These are phyloP conservation scores for Dromius quadrimaculatus DNA, from an alignment of 2,888 invertebrate genomes.

Conservation along the genomic window DNA sequence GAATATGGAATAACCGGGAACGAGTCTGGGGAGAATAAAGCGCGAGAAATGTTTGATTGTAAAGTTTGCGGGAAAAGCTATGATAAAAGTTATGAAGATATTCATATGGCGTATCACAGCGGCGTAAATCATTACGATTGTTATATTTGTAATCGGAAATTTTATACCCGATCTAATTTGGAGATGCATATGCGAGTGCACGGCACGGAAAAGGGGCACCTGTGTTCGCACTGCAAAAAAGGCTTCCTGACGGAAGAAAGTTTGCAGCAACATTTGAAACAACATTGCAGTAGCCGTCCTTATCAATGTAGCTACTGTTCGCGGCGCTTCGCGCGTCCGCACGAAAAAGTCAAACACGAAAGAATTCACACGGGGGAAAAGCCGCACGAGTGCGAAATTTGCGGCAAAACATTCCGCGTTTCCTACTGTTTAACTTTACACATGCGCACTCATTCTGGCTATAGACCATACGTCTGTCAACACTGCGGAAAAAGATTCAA, in stretches of 20 bases:
- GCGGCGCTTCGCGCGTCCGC: constrained; percentile 78
- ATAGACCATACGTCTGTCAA: constrained; percentile 81
- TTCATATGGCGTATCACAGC: constrained; percentile 78
- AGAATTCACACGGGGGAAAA: constrained; percentile 86
- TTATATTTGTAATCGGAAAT: constrained; percentile 79
- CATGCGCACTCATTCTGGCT: constrained; percentile 84
- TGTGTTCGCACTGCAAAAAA: constrained; percentile 65
- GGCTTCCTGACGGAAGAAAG: constrained; percentile 62
- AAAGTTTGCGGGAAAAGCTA: constrained; percentile 69
- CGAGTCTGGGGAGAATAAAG: constrained; percentile 63
- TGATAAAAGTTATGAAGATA: constrained; percentile 68
- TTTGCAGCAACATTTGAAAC: constrained; percentile 61
- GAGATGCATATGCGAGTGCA: constrained; percentile 83
- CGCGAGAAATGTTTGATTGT: constrained; percentile 62
- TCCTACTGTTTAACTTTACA: constrained; percentile 84
- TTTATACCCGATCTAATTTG: constrained; percentile 74
- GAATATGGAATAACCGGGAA: constrained; percentile 61
- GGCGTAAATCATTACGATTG: constrained; percentile 73
- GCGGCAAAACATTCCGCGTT: constrained; percentile 84
- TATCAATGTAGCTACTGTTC: constrained; percentile 81
- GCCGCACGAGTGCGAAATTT: constrained; percentile 83
- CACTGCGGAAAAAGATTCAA: constrained; percentile 81
- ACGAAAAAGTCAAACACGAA: constrained; percentile 87
- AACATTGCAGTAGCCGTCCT: constrained; percentile 65
- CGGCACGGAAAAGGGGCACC: constrained; percentile 68